Evolutionary conservation across 2,888 invertebrate species (phyloP).

Genomic region (Hoplodrina ambigua): DNA sequence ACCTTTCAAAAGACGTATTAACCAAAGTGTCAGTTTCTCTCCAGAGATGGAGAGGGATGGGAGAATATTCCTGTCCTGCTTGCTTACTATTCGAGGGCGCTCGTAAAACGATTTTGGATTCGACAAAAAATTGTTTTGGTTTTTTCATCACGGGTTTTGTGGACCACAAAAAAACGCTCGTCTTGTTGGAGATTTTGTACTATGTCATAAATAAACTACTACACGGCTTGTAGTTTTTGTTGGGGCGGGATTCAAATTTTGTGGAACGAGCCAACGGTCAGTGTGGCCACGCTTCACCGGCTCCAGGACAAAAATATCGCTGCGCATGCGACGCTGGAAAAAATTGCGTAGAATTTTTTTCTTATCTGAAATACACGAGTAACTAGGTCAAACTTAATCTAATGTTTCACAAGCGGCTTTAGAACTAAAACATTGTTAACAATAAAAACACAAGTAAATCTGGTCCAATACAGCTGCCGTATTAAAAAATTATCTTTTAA

Average conservation of each 20-base stretch:
- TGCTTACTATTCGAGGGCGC: slow-evolving; percentile 86
- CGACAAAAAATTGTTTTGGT: slow-evolving; percentile 88
- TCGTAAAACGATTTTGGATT: slow-evolving; percentile 87
- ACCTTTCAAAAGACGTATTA: slow-evolving; percentile 80
- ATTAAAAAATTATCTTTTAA: slow-evolving; percentile 81
- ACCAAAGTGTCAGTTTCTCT: slow-evolving; percentile 81
- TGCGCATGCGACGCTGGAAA: slow-evolving; percentile 60
- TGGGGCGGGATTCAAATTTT: slow-evolving; percentile 80
- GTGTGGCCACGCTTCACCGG: slow-evolving; percentile 66
- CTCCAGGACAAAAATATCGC: slow-evolving; percentile 57
- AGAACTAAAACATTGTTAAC: slow-evolving; percentile 50
- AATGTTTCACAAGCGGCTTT: slow-evolving; percentile 73
- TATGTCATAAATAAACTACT: slow-evolving; percentile 86
- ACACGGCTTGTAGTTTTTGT: slow-evolving; percentile 78
- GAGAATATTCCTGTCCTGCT: slow-evolving; percentile 69
- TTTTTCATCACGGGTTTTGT: slow-evolving; percentile 80
- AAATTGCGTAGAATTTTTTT: slow-evolving; percentile 79
- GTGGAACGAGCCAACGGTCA: slow-evolving; percentile 80
- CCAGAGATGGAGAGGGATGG: slow-evolving; percentile 70
- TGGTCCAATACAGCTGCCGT: slow-evolving; percentile 57
- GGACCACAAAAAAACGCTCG: slow-evolving; percentile 75
- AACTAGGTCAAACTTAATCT: slow-evolving; percentile 83
- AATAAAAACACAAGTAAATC: slow-evolving; percentile 38
- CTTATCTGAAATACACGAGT: slow-evolving; percentile 76
- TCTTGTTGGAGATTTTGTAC: slow-evolving; percentile 84